Conservation (phyloP, 2,888 invertebrate species). For the Hemistola chrysoprasaria region DNA sequence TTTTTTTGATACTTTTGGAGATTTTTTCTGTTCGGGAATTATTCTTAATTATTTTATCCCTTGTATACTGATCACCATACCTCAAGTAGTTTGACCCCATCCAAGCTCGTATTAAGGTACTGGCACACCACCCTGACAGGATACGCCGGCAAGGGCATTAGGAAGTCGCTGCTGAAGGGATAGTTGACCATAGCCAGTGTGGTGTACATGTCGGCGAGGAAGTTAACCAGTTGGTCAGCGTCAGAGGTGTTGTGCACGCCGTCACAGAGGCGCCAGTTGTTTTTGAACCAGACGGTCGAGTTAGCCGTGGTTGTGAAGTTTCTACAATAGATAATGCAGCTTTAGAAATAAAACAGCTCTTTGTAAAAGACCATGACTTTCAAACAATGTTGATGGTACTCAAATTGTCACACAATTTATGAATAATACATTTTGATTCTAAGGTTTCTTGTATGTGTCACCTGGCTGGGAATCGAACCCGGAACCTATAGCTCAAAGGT, state of each 20-base stretch:
- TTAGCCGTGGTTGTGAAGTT: constrained; percentile 79
- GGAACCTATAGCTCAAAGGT: too few relatives aligned
- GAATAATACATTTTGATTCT: too few relatives aligned
- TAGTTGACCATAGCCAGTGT: constrained; percentile 97
- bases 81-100: constrained; percentile 78
- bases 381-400: too few relatives aligned
- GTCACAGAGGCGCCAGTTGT: constrained; percentile 89
- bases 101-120: constrained; percentile 68
- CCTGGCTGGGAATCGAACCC: too few relatives aligned
- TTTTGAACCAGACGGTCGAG: constrained; percentile 86
- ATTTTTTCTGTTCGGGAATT: too few relatives aligned
- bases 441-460: too few relatives aligned
- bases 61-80: too few relatives aligned
- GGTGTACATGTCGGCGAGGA: constrained; percentile 87
- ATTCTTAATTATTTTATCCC: too few relatives aligned
- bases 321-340: constrained; percentile 56
- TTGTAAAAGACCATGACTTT: too few relatives aligned
- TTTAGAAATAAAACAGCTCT: too few relatives aligned
- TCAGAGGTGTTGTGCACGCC: constrained; percentile 80
- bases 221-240: constrained; percentile 82
- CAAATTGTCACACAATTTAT: too few relatives aligned
- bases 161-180: constrained; percentile 93
- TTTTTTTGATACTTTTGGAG: too few relatives aligned
- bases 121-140: constrained; percentile 88
- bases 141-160: constrained; percentile 91